phyloP scores from a whole-genome alignment of 2,888 invertebrate genomes.

The Emesis castigata region DNA sequence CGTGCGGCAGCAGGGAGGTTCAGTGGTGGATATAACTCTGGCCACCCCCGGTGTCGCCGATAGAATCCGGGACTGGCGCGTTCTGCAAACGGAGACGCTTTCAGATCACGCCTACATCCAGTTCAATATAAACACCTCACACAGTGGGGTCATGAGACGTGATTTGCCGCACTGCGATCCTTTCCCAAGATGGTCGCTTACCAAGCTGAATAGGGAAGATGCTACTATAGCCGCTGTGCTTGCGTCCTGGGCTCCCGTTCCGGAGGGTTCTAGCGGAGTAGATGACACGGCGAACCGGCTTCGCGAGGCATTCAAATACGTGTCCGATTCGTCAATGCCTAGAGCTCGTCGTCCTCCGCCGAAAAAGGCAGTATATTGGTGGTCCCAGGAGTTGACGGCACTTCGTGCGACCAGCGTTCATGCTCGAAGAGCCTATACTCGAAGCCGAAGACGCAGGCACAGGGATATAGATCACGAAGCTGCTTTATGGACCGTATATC shows the following conservation, averaged over 20 bases:
- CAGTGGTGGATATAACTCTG: neutral
- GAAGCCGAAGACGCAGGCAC: slow-evolving; percentile 25
- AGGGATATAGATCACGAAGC: slow-evolving; percentile 30
- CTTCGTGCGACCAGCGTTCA: slow-evolving; percentile 19
- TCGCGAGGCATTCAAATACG: neutral
- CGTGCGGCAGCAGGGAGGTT: neutral
- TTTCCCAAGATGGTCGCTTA: slow-evolving; percentile 18
- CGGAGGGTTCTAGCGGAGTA: neutral
- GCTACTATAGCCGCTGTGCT: neutral
- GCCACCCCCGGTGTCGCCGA: slow-evolving; percentile 6
- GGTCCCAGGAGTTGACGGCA: slow-evolving; percentile 30
- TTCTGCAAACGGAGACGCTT: slow-evolving; percentile 12
- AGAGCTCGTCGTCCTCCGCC: neutral
- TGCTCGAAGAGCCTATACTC: slow-evolving; percentile 16
- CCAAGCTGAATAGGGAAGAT: neutral
- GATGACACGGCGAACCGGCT: slow-evolving; percentile 13
- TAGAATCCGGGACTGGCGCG: slow-evolving; percentile 12
- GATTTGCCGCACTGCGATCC: neutral
- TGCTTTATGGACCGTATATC: slow-evolving; percentile 27
- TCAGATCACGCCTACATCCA: slow-evolving; percentile 5
- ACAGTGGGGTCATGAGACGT: no score
- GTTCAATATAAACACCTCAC: neutral
- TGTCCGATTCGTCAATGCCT: slow-evolving; percentile 41
- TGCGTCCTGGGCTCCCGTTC: neutral
- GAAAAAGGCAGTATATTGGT: slow-evolving; percentile 41